phyloP scores from a whole-genome alignment of 2,888 invertebrate genomes.

The Drosophila koepferae region DNA sequence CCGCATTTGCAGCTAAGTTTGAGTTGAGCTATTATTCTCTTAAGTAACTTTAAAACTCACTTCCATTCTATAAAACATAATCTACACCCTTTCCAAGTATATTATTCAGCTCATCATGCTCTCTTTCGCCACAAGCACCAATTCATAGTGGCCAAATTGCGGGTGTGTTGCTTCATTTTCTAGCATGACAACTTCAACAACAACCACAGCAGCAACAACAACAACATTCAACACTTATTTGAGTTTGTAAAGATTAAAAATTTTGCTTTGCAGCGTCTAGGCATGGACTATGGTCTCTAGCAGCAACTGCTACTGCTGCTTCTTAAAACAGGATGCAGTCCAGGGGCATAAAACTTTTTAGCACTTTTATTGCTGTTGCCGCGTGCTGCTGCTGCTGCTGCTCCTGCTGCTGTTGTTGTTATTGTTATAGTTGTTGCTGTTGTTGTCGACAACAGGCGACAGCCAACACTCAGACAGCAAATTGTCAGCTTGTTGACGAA shows the following conservation, averaged over 20 bases:
- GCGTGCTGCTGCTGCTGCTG: constrained; percentile 6
- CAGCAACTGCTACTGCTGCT: constrained; percentile 12
- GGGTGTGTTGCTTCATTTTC: constrained; percentile 52
- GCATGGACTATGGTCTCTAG: constrained; percentile 14
- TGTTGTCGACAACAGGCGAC: constrained; percentile 45
- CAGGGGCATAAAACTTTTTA: constrained; percentile 76
- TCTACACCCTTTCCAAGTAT: not conserved
- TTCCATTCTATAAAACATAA: not conserved
- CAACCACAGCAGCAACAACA: constrained; percentile 7
- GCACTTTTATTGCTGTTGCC: constrained; percentile 71
- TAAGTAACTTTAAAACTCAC: not conserved
- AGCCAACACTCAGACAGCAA: constrained; percentile 68
- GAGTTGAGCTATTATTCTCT: no score
- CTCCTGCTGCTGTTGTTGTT: not conserved
- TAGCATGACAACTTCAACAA: constrained; percentile 58
- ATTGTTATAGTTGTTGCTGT: constrained; percentile 61
- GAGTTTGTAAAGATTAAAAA: constrained; percentile 72
- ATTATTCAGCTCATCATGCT: not conserved
- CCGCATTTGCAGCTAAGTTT: not conserved
- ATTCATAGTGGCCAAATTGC: constrained; percentile 39
- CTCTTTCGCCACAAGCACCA: constrained; percentile 5
- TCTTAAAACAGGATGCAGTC: constrained; percentile 72
- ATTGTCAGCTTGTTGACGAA: constrained; percentile 75
- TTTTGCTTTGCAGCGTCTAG: constrained; percentile 40
- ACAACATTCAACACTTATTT: constrained; percentile 21